Percentiles rank a stretch among this genome's conserved stretches.
Evolutionary conservation across 1,140 invertebrate genomes (phyloP).

Genomic region (Conus betulinus): DNA sequence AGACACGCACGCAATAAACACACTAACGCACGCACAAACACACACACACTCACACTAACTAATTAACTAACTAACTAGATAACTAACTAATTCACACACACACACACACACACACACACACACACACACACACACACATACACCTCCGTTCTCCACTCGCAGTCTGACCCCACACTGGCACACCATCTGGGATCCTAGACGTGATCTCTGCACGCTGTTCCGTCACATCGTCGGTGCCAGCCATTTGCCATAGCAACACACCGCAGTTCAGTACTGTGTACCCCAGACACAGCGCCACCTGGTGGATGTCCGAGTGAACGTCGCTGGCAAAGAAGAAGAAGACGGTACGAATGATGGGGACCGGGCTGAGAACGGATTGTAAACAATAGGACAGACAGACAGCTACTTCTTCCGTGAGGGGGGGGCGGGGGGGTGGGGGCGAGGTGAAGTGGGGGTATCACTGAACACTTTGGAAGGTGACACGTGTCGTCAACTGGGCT

Average conservation of each 20-base stretch:
- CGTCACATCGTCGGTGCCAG: conserved; percentile 9
- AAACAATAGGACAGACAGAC: no score
- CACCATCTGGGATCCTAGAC: conserved; percentile 53
- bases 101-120: background rate
- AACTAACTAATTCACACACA: no score
- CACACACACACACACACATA: background rate
- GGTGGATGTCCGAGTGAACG: conserved; percentile 54
- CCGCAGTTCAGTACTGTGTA: conserved; percentile 50
- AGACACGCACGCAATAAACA: no score
- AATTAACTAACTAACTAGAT: no score
- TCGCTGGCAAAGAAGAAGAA: conserved; percentile 45
- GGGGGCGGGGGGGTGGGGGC: no score
- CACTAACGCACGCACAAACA: no score
- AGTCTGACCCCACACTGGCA: conserved; percentile 60
- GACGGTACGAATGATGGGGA: no score
- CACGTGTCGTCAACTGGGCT: no score
- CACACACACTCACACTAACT: conserved; percentile 1
- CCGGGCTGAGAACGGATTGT: no score
- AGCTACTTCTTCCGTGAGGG: no score
- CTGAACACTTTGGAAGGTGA: no score
- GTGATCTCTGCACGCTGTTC: background rate
- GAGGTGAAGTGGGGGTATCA: no score
- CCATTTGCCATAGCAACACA: conserved; percentile 44
- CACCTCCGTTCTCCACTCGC: conserved; percentile 57
- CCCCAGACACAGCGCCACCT: conserved; percentile 55